phyloP scores from a whole-genome alignment of 2,113 vertebrate species.

The Rhinichthys klamathensis region DNA sequence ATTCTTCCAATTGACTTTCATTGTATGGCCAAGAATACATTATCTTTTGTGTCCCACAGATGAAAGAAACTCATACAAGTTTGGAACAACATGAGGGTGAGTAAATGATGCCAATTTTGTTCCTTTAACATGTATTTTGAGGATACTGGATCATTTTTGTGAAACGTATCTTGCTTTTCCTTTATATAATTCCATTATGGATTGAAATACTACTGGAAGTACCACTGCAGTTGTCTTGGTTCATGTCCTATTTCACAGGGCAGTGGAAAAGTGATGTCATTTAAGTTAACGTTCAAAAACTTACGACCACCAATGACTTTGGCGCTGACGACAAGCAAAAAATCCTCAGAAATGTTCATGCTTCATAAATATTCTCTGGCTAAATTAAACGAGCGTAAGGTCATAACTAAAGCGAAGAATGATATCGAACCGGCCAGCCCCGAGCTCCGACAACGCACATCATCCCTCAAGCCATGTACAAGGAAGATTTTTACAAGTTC shows the following conservation, averaged over 20 bases:
- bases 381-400: constrained; percentile 48
- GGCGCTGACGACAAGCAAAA: constrained; percentile 29
- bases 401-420: constrained; percentile 46
- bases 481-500: constrained; percentile 43
- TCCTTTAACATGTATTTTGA: not conserved
- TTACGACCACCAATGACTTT: constrained; percentile 30
- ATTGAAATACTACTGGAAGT: not conserved
- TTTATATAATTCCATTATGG: not conserved
- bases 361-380: constrained; percentile 42
- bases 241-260: constrained; percentile 21
- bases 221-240: not conserved
- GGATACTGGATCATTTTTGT: not conserved
- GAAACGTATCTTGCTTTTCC: not conserved
- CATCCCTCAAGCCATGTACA: constrained; percentile 36
- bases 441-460: not conserved
- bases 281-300: constrained; percentile 25
- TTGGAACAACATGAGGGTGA: not conserved
- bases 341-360: constrained; percentile 27
- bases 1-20: not conserved
- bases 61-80: not conserved
- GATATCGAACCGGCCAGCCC: constrained; percentile 22
- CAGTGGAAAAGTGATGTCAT: constrained; percentile 16
- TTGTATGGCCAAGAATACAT: not conserved
- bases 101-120: not conserved
- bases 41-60: not conserved